phyloP scores from a whole-genome alignment of 2,797 vertebrate species.

The Anguilla pacifica region DNA sequence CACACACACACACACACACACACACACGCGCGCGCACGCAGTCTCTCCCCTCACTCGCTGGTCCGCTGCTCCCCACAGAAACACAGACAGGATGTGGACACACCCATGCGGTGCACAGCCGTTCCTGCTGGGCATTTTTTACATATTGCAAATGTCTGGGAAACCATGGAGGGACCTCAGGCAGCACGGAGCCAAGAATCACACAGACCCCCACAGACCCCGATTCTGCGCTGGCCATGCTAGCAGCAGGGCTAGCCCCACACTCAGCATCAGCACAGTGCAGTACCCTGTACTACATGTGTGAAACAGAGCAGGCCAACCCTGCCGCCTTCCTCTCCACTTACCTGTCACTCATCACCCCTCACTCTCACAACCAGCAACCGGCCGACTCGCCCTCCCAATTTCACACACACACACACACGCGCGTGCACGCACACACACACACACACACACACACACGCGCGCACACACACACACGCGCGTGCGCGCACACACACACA shows the following conservation, averaged over 20 bases:
- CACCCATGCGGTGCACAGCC: conserved; percentile 64
- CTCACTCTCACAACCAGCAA: background rate
- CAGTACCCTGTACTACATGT: conserved; percentile 14
- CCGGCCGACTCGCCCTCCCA: background rate
- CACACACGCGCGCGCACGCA: conserved; percentile 27
- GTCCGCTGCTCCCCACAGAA: conserved; percentile 47
- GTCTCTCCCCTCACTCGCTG: conserved; percentile 20
- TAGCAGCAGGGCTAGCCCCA: conserved; percentile 50
- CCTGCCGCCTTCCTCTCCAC: background rate
- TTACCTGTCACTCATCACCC: conserved; percentile 12
- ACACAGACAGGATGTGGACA: conserved; percentile 68
- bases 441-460: conserved; percentile 20
- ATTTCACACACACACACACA: conserved; percentile 23
- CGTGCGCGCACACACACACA: background rate
- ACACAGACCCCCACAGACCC: conserved; percentile 1
- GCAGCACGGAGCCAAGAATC: conserved; percentile 40
- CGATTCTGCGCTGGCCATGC: conserved; percentile 45
- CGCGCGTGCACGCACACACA: background rate
- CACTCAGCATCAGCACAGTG: conserved; percentile 37
- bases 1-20: background rate
- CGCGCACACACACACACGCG: background rate
- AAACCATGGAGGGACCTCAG: conserved; percentile 54
- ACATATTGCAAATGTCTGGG: conserved; percentile 66
- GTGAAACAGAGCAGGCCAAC: background rate
- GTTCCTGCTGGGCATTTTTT: conserved; percentile 63